A percentile compares a stretch with the other conserved stretches of the same genome.
Evolutionary conservation across 1,140 invertebrate species (phyloP).

Genomic region (Notospermus geniculatus): DNA sequence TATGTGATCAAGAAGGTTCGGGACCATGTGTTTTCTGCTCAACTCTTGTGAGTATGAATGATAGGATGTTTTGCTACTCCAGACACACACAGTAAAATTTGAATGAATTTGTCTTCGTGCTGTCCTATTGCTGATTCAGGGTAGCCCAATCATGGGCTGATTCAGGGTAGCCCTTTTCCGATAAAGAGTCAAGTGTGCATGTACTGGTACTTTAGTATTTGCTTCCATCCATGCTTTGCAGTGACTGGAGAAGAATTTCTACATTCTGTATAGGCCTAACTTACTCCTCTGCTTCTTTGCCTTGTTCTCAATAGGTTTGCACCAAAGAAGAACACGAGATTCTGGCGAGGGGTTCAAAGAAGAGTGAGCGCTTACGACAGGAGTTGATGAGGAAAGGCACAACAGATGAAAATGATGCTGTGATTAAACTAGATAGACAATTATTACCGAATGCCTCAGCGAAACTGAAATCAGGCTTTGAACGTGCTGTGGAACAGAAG

Average conservation of each 20-base stretch:
- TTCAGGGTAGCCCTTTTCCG: too few species aligned
- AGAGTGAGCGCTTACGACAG: constrained; percentile 68
- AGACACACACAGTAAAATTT: too few species aligned
- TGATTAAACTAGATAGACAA: constrained; percentile 15
- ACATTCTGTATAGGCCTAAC: too few species aligned
- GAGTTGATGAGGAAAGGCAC: constrained; percentile 65
- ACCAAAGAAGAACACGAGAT: constrained; percentile 72
- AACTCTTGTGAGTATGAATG: constrained; percentile 57
- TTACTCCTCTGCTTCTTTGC: too few species aligned
- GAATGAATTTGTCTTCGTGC: too few species aligned
- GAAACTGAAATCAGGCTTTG: constrained; percentile 43
- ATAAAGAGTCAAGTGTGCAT: too few species aligned
- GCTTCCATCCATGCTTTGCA: too few species aligned
- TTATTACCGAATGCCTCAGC: constrained; percentile 18
- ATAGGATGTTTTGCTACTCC: too few species aligned
- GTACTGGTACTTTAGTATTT: too few species aligned
- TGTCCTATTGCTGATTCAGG: too few species aligned
- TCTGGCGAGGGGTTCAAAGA: constrained; percentile 66
- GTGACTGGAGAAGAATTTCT: too few species aligned
- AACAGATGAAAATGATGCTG: not conserved
- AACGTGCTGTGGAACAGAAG: constrained; percentile 75
- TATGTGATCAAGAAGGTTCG: constrained; percentile 94
- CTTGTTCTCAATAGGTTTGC: constrained; percentile 63
- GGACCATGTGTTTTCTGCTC: constrained; percentile 94
- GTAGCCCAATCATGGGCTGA: too few species aligned